A percentile compares a stretch with the other conserved stretches of the same genome.
Conservation (phyloP, 2,113 vertebrate species). For the Caranx ignobilis region DNA sequence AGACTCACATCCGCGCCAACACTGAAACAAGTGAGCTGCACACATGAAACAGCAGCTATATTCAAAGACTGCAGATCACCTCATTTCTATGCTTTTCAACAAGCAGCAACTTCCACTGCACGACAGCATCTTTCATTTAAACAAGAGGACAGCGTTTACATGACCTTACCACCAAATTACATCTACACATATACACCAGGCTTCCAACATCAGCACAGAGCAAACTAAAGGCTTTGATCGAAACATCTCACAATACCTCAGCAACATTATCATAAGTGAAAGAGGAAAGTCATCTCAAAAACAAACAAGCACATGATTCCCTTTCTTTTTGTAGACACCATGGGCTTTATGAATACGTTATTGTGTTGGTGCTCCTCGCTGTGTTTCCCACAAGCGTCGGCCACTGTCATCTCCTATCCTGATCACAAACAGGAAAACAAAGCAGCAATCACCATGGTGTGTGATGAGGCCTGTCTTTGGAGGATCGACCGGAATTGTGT, state of each 20-base stretch:
- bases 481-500: slow-evolving; percentile 73
- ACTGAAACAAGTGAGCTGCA: background rate
- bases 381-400: slow-evolving; percentile 57
- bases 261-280: slow-evolving; percentile 63
- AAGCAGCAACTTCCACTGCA: background rate
- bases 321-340: slow-evolving; percentile 52
- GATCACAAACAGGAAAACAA: slow-evolving; percentile 78
- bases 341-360: slow-evolving; percentile 68
- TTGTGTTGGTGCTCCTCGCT: slow-evolving; percentile 54
- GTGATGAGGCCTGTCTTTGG: slow-evolving; percentile 75
- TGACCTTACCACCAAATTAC: slow-evolving; percentile 24
- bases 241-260: slow-evolving; percentile 50
- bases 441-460: slow-evolving; percentile 70
- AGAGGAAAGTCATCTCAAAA: slow-evolving; percentile 56
- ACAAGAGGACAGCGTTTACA: slow-evolving; percentile 14
- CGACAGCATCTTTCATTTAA: slow-evolving; percentile 16
- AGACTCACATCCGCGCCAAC: background rate
- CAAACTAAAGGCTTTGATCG: slow-evolving; percentile 50
- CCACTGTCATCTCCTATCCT: slow-evolving; percentile 73
- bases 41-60: background rate
- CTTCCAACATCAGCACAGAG: slow-evolving; percentile 39
- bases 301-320: slow-evolving; percentile 66
- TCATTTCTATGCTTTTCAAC: slow-evolving; percentile 11
- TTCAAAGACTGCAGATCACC: background rate
- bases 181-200: slow-evolving; percentile 15